Percentiles rank a stretch among this genome's conserved stretches.
Conservation (phyloP, 64 coral and sea anemone genomes). For the Dendrophyllia cribrosa region DNA sequence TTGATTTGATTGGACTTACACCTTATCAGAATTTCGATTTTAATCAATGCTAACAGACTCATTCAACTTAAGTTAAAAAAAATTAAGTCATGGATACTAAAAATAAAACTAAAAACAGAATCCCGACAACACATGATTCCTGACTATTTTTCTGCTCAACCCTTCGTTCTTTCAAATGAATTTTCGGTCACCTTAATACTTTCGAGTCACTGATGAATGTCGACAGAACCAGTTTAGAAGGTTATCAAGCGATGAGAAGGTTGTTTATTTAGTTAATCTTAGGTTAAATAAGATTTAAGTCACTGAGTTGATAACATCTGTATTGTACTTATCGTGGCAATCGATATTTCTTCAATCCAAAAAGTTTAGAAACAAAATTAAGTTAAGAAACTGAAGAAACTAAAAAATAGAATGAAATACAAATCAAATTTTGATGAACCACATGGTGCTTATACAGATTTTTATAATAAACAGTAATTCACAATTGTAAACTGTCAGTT, state of each 20-base stretch:
- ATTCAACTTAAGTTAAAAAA: neutral
- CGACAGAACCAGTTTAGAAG: neutral
- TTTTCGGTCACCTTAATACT: no score
- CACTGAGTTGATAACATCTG: neutral
- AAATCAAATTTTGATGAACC: no score
- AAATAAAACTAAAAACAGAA: no score
- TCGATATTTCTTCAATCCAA: neutral
- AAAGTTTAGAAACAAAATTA: neutral
- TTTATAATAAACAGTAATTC: no score
- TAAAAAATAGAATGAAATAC: no score
- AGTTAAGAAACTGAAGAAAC: neutral
- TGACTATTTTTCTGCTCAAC: no score
- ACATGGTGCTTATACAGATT: no score
- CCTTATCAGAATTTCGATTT: neutral
- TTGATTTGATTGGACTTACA: neutral
- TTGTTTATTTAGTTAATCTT: conserved; percentile 32
- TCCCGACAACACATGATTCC: no score
- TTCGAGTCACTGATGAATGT: neutral
- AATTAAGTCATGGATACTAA: neutral
- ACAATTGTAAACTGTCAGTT: no score
- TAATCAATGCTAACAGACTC: neutral
- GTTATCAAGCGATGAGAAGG: neutral
- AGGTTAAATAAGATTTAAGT: neutral
- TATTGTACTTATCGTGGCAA: neutral
- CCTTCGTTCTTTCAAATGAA: no score